A percentile compares a stretch with the other conserved stretches of the same genome.
phyloP scores from a whole-genome alignment of 2,113 vertebrate species.

The Theristicus caerulescens region DNA sequence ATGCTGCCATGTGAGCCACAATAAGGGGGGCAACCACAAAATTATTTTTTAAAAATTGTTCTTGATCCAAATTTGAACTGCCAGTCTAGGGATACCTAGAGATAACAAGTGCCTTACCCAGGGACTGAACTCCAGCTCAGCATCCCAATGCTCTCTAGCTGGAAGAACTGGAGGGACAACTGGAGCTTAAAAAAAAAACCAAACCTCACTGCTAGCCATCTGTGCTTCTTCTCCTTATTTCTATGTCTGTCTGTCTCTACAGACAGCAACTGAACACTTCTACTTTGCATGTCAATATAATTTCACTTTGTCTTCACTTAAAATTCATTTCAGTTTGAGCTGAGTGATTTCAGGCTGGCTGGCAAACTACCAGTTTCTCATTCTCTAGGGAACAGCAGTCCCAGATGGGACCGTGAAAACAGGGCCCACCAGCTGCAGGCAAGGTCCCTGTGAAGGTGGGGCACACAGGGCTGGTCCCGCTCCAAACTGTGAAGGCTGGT shows the following conservation, averaged over 20 bases:
- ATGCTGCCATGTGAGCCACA: not conserved
- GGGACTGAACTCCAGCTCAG: not conserved
- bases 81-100: not conserved
- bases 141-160: not conserved
- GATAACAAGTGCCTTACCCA: not conserved
- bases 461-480: not conserved
- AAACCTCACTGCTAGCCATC: not conserved
- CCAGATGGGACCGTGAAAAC: not conserved
- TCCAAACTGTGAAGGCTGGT: not conserved
- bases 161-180: not conserved
- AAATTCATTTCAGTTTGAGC: slow-evolving; percentile 3
- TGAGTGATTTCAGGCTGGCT: not conserved
- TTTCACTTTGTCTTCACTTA: slow-evolving; percentile 1
- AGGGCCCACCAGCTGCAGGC: not conserved
- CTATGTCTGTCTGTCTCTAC: not conserved
- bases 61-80: not conserved
- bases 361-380: not conserved
- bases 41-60: not conserved
- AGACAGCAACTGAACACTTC: not conserved
- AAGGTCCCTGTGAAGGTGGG: not conserved
- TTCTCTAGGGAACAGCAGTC: not conserved
- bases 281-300: not conserved
- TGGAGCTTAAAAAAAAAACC: not conserved
- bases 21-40: not conserved
- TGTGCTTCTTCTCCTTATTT: not conserved